Percentiles rank a stretch among this genome's conserved stretches.
These are phyloP conservation scores for Pollachius pollachius DNA, from an alignment of 2,113 vertebrate genomes.

Conservation along the genomic window DNA sequence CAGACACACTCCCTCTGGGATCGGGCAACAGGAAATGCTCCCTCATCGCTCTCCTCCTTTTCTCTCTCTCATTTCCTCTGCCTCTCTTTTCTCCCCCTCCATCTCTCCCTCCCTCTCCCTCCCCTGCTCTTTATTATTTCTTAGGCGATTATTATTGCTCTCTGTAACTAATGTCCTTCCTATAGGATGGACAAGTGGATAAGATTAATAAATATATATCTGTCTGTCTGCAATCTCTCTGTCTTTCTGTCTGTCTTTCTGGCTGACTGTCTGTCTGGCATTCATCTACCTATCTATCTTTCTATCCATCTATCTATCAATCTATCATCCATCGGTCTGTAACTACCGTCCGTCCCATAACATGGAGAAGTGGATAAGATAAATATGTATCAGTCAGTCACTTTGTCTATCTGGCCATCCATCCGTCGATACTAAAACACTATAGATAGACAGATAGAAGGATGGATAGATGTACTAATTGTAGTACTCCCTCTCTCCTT, in stretches of 20 bases:
- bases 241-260: not conserved
- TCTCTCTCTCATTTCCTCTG: not conserved
- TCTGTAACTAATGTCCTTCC: no score
- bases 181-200: no score
- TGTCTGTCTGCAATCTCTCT: not conserved
- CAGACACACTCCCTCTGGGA: conserved; percentile 24
- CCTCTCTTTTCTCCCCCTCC: not conserved
- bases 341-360: no score
- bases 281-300: not conserved
- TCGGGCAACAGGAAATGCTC: conserved; percentile 59
- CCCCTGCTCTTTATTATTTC: no score
- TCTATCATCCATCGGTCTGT: no score
- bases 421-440: no score
- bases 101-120: not conserved
- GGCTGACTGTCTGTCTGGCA: not conserved
- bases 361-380: no score
- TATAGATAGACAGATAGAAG: not conserved
- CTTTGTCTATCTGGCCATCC: not conserved
- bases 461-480: no score
- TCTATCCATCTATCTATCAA: no score
- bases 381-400: not conserved
- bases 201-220: not conserved
- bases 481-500: no score
- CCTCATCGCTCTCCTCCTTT: conserved; percentile 7
- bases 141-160: no score